Conservation (phyloP, 2,797 vertebrate genomes). For the Oryzias sinensis region DNA sequence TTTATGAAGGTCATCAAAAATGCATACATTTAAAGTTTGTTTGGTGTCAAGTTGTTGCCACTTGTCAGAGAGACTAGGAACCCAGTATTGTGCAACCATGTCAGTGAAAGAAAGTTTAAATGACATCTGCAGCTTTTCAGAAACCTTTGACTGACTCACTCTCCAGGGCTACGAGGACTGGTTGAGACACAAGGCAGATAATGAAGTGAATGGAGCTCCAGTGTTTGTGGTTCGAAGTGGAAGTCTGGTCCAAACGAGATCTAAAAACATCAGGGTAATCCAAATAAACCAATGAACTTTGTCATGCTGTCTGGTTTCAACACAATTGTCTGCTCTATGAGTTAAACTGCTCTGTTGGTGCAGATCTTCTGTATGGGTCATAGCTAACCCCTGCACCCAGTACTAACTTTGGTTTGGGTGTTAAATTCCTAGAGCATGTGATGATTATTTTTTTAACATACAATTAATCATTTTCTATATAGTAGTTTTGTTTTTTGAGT, state of each 20-base stretch:
- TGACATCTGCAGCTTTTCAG: neutral
- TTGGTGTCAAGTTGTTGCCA: no score
- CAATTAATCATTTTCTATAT: neutral
- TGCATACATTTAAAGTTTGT: no score
- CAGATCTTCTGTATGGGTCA: neutral
- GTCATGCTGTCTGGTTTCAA: neutral
- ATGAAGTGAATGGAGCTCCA: constrained; percentile 95
- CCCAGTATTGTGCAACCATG: neutral
- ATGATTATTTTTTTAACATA: constrained; percentile 1
- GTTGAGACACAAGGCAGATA: constrained; percentile 97
- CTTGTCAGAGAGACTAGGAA: neutral
- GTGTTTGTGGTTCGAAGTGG: constrained; percentile 97
- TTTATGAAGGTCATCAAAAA: neutral
- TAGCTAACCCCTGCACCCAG: neutral
- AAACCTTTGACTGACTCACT: neutral
- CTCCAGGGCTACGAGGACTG: constrained; percentile 95
- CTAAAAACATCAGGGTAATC: constrained; percentile 96
- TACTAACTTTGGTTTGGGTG: constrained; percentile 5
- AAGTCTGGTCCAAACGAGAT: constrained; percentile 95
- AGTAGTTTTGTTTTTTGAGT: neutral
- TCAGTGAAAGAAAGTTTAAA: neutral
- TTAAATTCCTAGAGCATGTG: constrained; percentile 12
- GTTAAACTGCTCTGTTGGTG: neutral
- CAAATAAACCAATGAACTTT: neutral
- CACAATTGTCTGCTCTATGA: neutral